Base-by-base conservation (phyloP, 2,888 invertebrate species). In the Brassicogethes aeneus region DNA sequence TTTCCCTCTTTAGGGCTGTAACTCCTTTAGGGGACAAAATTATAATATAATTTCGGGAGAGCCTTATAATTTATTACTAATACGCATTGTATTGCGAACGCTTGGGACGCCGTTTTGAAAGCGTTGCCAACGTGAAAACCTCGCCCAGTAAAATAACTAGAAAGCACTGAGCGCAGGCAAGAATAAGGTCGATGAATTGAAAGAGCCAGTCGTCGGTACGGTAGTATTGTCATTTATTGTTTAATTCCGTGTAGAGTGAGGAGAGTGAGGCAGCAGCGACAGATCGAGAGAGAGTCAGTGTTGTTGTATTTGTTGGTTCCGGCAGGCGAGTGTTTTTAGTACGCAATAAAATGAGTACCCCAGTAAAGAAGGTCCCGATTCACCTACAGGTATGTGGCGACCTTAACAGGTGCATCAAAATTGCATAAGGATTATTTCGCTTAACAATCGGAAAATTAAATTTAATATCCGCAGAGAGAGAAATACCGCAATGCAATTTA, bases 311-410 rank as follows among this genome's bases (percentile, higher is more conserved):
- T 10, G 10, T 23, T 23, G 23, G 23, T 23, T 10, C 5, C 10
- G 5, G 23, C 10, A 5, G 23, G 5, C 23, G 23, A 23, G 23
- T 23, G 23, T 23, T 23, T 23, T 15, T n/a, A n/a, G n/a, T n/a
- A n/a, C n/a, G n/a, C n/a, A n/a, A 14, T 15, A 49, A 42, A 34
- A 84, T 82, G 82, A 74, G 78, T 57, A 87, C 88, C 52, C 90
- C 90, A 51, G 90, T 92, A 54, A 93, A 93, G 71, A 93, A 94
- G 73, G 91, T 93, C 46, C 93, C 93, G 44, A 91, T 94, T 65
- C 93, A 94, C 71, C 75, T 90, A 62, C 89, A 91, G 82, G 85
- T 93, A 70, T 79, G 73, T 57, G 17, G 32, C 12, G 12, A 23
- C 16, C n/a, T 36, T 36, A 40, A 30, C n/a, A n/a, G n/a, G 33